Percentiles rank a stretch among this genome's conserved stretches.
Conservation (phyloP, 2,888 invertebrate genomes). For the Tuta absoluta region DNA sequence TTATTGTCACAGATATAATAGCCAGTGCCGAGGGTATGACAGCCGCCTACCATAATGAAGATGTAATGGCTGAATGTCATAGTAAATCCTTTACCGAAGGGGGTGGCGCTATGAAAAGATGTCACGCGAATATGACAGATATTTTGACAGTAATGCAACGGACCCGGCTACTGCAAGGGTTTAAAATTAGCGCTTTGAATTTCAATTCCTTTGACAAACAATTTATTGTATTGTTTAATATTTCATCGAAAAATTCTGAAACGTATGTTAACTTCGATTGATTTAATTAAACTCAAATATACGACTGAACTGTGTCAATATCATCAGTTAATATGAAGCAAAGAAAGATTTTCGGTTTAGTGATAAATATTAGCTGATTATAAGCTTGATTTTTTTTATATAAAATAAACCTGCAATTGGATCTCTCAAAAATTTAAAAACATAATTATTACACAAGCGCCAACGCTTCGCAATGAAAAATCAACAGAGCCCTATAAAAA, state of each 20-base stretch:
- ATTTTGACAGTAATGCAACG: conserved; percentile 81
- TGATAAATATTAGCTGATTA: no score
- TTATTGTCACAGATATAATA: conserved; percentile 57
- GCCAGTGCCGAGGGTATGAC: conserved; percentile 52
- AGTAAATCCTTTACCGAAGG: conserved; percentile 75
- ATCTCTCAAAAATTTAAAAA: conserved; percentile 50
- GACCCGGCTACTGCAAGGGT: conserved; percentile 47
- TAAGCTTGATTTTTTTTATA: no score
- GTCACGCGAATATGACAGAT: conserved; percentile 79
- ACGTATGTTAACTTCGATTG: no score
- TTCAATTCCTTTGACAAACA: conserved; percentile 33
- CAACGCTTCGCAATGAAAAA: conserved; percentile 70
- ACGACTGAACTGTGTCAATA: no score
- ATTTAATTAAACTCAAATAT: not conserved
- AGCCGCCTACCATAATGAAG: conserved; percentile 80
- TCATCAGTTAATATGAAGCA: no score
- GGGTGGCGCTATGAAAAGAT: conserved; percentile 75
- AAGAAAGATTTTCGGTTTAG: no score
- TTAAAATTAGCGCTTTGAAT: conserved; percentile 53
- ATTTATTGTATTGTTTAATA: not conserved
- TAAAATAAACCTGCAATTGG: not conserved
- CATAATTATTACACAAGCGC: conserved; percentile 61
- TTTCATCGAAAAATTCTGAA: not conserved
- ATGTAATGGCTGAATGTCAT: conserved; percentile 73
- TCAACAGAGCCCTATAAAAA: conserved; percentile 65